These are phyloP conservation scores for Stylophora pistillata DNA, from an alignment of 64 coral and sea anemone species.

Conservation along the genomic window DNA sequence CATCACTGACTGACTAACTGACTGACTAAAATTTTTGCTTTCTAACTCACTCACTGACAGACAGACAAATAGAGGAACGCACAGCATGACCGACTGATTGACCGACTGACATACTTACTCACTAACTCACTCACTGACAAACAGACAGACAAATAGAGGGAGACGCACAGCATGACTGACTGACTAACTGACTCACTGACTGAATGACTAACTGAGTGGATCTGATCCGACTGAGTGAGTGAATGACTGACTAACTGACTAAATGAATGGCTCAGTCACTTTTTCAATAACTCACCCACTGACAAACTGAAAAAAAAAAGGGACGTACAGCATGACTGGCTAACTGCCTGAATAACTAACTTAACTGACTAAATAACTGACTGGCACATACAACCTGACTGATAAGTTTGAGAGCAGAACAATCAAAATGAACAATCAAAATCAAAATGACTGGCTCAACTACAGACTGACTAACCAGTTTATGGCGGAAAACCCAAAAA, in stretches of 20 bases:
- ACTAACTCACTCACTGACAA: background rate
- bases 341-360: background rate
- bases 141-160: background rate
- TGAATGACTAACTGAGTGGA: background rate
- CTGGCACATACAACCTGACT: background rate
- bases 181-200: background rate
- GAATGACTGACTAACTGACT: slow-evolving; percentile 7
- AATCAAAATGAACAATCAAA: too few species aligned
- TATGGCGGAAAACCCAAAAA: background rate
- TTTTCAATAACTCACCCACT: background rate
- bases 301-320: background rate
- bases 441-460: too few species aligned
- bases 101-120: background rate
- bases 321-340: background rate
- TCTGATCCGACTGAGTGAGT: slow-evolving; percentile 13
- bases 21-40: background rate
- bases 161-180: background rate
- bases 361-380: background rate
- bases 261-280: too few species aligned
- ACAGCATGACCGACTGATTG: background rate
- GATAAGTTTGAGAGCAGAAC: too few species aligned
- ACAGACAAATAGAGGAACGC: background rate
- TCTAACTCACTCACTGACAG: background rate
- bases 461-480: background rate
- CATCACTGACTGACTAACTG: background rate